Conservation (phyloP, 2,113 vertebrate genomes). For the Coreoperca whiteheadi region DNA sequence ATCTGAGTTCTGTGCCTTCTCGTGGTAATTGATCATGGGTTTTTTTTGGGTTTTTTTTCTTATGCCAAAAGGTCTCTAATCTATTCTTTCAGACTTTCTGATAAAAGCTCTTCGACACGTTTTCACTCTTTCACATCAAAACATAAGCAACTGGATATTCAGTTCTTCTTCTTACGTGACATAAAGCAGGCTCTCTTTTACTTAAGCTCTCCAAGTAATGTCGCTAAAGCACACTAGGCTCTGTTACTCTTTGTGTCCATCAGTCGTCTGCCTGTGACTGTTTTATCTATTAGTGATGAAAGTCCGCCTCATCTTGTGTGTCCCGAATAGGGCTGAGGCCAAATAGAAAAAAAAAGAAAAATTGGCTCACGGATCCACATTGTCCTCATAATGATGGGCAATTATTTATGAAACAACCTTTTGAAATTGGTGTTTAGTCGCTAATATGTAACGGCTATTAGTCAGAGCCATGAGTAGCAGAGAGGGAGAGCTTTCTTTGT, state of each 20-base stretch:
- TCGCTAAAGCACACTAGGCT: neutral
- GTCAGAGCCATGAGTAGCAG: conserved; percentile 2
- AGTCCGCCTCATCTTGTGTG: conserved; percentile 22
- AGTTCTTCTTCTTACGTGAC: no score
- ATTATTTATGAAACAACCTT: conserved; percentile 63
- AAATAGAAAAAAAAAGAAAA: conserved; percentile 27
- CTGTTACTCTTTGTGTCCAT: neutral
- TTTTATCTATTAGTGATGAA: conserved; percentile 32
- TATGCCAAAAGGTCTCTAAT: neutral
- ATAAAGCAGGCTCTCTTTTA: neutral
- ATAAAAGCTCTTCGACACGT: neutral
- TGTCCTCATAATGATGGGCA: conserved; percentile 57
- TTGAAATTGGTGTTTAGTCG: conserved; percentile 50
- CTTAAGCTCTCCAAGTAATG: neutral
- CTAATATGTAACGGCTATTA: conserved; percentile 56
- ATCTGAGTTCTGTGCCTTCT: neutral
- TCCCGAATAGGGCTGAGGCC: conserved; percentile 21
- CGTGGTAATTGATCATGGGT: neutral
- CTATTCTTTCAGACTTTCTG: neutral
- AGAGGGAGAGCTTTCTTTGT: conserved; percentile 26
- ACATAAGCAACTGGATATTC: neutral
- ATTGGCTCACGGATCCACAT: conserved; percentile 19
- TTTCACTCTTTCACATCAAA: neutral
- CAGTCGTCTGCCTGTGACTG: neutral
- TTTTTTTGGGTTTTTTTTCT: no score